phyloP scores from a whole-genome alignment of 2,113 vertebrate species.

The Chloropsis cyanopogon region DNA sequence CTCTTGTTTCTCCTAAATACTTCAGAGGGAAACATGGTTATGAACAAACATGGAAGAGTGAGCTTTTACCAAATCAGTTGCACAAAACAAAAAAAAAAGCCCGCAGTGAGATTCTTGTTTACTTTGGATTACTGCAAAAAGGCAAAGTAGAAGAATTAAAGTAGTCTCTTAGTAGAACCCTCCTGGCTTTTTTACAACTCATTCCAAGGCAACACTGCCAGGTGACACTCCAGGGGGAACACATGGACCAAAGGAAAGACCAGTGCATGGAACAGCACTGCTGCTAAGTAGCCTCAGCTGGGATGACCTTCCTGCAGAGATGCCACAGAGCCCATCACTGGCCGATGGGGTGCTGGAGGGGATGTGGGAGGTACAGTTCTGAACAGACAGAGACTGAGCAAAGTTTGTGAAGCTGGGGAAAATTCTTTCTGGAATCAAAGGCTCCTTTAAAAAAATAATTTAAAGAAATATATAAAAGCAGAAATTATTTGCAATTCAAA shows the following conservation, averaged over 20 bases:
- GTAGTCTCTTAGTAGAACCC: background rate
- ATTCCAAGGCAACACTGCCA: background rate
- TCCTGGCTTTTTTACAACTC: background rate
- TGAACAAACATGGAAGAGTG: background rate
- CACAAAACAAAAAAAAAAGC: background rate
- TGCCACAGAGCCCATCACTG: background rate
- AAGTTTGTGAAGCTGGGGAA: background rate
- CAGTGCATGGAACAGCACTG: background rate
- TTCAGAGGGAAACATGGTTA: background rate
- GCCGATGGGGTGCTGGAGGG: background rate
- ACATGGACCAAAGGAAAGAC: background rate
- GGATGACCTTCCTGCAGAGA: background rate
- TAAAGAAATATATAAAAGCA: background rate
- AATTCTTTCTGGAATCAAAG: background rate
- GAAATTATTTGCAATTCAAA: background rate
- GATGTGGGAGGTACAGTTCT: background rate
- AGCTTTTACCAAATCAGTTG: background rate
- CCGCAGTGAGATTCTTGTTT: background rate
- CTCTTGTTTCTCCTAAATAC: background rate
- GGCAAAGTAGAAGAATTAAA: background rate
- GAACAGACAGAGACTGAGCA: background rate
- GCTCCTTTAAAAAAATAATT: background rate
- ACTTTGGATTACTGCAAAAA: background rate
- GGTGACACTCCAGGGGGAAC: background rate
- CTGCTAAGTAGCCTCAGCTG: background rate